phyloP scores from a whole-genome alignment of 2,113 vertebrate species.

The Psilopsiagon aurifrons region DNA sequence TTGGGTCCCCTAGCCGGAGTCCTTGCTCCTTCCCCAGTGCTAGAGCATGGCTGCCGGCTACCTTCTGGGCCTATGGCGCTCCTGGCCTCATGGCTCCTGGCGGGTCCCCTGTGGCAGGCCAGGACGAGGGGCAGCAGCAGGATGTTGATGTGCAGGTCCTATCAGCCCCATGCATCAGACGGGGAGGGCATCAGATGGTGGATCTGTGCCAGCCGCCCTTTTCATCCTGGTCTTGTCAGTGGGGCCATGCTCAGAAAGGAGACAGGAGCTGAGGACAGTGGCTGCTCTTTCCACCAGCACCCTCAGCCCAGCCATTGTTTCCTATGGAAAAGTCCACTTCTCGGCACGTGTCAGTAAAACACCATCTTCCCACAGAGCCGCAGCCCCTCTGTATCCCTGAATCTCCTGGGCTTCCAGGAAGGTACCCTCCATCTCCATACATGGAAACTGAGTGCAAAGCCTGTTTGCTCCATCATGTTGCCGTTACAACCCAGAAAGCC shows the following conservation, averaged over 20 bases:
- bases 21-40: rapidly evolving
- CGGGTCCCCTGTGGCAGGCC: rapidly evolving
- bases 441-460: background rate
- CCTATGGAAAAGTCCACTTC: background rate
- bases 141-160: background rate
- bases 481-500: background rate
- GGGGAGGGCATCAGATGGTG: background rate
- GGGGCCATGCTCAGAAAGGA: background rate
- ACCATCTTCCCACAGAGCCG: background rate
- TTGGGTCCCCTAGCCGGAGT: rapidly evolving
- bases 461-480: rapidly evolving
- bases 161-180: rapidly evolving
- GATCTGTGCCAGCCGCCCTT: background rate
- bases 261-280: rapidly evolving
- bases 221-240: background rate
- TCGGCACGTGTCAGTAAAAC: background rate
- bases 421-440: background rate
- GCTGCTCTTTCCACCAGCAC: background rate
- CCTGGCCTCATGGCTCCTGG: background rate
- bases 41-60: background rate
- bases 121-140: rapidly evolving
- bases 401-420: background rate
- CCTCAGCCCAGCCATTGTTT: background rate
- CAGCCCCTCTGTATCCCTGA: background rate
- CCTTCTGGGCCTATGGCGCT: background rate